phyloP scores from a whole-genome alignment of 1,140 invertebrate genomes.

The Ceratina calcarata region DNA sequence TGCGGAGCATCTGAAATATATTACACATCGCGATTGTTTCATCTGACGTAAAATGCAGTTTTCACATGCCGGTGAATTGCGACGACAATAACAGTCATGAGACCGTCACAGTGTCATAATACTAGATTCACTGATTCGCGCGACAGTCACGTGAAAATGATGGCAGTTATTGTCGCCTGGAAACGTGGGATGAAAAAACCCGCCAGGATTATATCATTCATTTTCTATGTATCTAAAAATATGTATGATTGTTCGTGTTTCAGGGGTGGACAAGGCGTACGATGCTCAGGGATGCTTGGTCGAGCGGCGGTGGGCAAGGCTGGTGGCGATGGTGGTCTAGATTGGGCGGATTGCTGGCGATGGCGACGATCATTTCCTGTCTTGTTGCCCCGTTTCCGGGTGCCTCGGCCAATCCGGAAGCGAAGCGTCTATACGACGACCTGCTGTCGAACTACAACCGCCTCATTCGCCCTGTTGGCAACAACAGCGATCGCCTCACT shows the following conservation, averaged over 20 bases:
- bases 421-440: conserved; percentile 96
- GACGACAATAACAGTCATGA: no score
- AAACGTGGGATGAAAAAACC: no score
- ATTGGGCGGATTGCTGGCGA: conserved; percentile 78
- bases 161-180: no score
- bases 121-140: no score
- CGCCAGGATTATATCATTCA: no score
- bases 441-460: conserved; percentile 98
- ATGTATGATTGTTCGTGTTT: conserved; percentile 49
- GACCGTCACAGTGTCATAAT: no score
- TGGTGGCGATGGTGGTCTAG: conserved; percentile 87
- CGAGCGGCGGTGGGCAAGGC: conserved; percentile 80
- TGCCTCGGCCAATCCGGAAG: conserved; percentile 90
- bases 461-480: conserved; percentile 97
- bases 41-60: no score
- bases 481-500: conserved; percentile 97
- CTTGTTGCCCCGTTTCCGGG: conserved; percentile 76
- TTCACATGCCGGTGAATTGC: no score
- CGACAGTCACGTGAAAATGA: no score
- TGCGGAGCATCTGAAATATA: no score
- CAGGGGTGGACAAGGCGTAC: conserved; percentile 91
- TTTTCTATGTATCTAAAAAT: no score
- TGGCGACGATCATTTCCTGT: conserved; percentile 85
- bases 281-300: conserved; percentile 83
- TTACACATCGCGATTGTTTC: no score